Conservation (phyloP, 2,888 invertebrate genomes). For the Scaptomyza cyrtandrae region DNA sequence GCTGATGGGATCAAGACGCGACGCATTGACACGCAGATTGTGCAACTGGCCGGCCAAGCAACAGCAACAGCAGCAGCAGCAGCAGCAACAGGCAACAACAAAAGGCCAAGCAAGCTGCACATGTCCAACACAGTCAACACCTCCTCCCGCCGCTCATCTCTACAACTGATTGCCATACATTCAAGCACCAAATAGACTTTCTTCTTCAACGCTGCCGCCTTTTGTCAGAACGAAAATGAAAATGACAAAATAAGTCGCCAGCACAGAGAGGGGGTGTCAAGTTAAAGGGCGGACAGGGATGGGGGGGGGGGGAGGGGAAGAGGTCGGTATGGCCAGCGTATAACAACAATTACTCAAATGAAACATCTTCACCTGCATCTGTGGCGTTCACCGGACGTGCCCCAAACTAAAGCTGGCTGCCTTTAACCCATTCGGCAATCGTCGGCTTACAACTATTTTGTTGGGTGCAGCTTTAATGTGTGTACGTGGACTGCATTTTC, state of each 20-base stretch:
- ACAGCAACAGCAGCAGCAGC: slow-evolving; percentile 28
- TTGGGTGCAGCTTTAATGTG: slow-evolving; percentile 57
- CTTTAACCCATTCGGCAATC: slow-evolving; percentile 25
- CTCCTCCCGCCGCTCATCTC: neutral
- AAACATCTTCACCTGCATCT: slow-evolving; percentile 58
- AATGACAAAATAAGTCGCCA: slow-evolving; percentile 46
- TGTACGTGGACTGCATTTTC: slow-evolving; percentile 72
- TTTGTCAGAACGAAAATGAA: slow-evolving; percentile 51
- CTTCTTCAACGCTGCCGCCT: slow-evolving; percentile 41
- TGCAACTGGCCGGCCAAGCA: slow-evolving; percentile 59
- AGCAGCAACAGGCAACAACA: slow-evolving; percentile 18
- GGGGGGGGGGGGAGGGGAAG: neutral
- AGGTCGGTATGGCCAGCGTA: neutral
- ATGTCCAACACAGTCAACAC: slow-evolving; percentile 49
- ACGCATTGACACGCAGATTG: slow-evolving; percentile 75
- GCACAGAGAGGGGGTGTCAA: neutral
- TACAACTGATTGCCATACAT: neutral
- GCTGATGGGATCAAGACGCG: slow-evolving; percentile 59
- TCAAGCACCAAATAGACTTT: slow-evolving; percentile 30
- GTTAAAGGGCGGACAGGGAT: slow-evolving; percentile 6
- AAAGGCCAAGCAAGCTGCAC: slow-evolving; percentile 68
- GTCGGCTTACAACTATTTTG: slow-evolving; percentile 22
- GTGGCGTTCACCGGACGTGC: slow-evolving; percentile 37
- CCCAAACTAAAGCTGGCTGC: neutral
- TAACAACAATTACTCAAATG: slow-evolving; percentile 74